Conservation (phyloP, 2,797 vertebrate genomes). For the Decapterus maruadsi region DNA sequence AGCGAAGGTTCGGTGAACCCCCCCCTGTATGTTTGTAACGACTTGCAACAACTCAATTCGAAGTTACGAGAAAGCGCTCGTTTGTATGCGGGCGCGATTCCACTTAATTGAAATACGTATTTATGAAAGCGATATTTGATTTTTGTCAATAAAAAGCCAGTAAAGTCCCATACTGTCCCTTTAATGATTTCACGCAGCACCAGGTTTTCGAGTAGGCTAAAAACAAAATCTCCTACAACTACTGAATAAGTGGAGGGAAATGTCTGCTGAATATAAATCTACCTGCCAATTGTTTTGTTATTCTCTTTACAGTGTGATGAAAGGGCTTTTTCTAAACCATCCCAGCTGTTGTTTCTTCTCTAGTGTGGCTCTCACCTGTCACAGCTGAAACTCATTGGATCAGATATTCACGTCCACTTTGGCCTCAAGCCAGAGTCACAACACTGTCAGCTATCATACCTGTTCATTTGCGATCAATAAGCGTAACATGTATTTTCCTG, state of each 20-base stretch:
- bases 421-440: slow-evolving; percentile 54
- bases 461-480: slow-evolving; percentile 42
- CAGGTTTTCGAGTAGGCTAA: slow-evolving; percentile 28
- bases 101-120: no score
- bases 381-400: slow-evolving; percentile 49
- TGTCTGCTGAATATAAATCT: slow-evolving; percentile 30
- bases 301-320: slow-evolving; percentile 70
- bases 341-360: slow-evolving; percentile 43
- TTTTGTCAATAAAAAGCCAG: no score
- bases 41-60: no score
- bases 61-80: no score
- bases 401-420: slow-evolving; percentile 50
- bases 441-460: slow-evolving; percentile 40
- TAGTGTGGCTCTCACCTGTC: slow-evolving; percentile 27
- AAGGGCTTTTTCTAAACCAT: slow-evolving; percentile 61
- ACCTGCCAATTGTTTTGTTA: slow-evolving; percentile 56
- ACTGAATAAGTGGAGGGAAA: slow-evolving; percentile 22
- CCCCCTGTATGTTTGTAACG: no score
- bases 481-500: slow-evolving; percentile 20
- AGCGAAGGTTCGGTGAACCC: no score
- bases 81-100: no score
- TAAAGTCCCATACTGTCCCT: no score
- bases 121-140: no score
- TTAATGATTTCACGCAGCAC: slow-evolving; percentile 34
- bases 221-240: slow-evolving; percentile 17